A percentile compares a stretch with the other conserved stretches of the same genome.
phyloP scores from a whole-genome alignment of 2,888 invertebrate genomes.

The Chrysodeixis includens region DNA sequence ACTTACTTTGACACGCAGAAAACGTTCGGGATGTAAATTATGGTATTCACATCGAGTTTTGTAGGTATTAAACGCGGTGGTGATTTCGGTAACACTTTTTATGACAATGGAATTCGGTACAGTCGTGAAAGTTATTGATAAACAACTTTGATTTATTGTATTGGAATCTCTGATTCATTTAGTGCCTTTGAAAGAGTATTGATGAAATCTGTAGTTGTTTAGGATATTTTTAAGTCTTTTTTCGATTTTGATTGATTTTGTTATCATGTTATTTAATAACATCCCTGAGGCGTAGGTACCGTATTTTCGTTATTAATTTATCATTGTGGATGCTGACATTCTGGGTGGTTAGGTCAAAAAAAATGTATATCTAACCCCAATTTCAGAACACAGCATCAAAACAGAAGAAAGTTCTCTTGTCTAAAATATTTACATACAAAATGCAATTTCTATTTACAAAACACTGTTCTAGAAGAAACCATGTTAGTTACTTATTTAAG shows the following conservation, averaged over 20 bases:
- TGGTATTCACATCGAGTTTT: constrained; percentile 1
- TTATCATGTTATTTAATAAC: too few relatives aligned
- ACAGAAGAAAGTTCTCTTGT: too few relatives aligned
- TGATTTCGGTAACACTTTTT: background rate
- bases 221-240: too few relatives aligned
- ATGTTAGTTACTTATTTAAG: background rate
- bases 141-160: background rate
- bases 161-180: background rate
- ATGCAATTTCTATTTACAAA: background rate
- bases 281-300: too few relatives aligned
- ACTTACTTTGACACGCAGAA: background rate
- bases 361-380: too few relatives aligned
- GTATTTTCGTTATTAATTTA: too few relatives aligned
- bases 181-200: too few relatives aligned
- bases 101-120: background rate
- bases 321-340: too few relatives aligned
- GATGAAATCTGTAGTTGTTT: too few relatives aligned
- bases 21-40: background rate
- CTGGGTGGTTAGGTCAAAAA: too few relatives aligned
- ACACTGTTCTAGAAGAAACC: background rate
- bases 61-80: background rate
- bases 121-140: background rate
- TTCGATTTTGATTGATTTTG: too few relatives aligned
- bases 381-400: too few relatives aligned
- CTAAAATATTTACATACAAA: background rate